A percentile compares a stretch with the other conserved stretches of the same genome.
Evolutionary conservation across 1,140 invertebrate genomes (phyloP).

Genomic region (Drosophila bifasciata): DNA sequence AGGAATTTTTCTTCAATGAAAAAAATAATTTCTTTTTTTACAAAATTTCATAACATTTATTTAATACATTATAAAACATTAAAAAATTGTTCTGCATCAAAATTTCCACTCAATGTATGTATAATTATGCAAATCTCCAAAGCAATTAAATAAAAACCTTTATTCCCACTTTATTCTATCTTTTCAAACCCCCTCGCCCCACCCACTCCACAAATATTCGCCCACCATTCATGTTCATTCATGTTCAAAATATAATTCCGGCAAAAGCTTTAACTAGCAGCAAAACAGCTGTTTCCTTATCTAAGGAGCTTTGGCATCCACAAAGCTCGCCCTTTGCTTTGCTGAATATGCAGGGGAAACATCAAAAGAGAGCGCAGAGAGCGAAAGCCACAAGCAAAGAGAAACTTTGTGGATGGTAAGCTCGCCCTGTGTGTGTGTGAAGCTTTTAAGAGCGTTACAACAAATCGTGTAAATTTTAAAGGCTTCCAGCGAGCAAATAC

Average conservation of each 20-base stretch:
- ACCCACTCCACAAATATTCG: no score
- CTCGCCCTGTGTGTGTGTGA: constrained; percentile 17
- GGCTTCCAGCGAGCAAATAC: constrained; percentile 17
- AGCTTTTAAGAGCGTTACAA: constrained; percentile 41
- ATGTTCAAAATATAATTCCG: constrained; percentile 1
- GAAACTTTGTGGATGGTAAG: constrained; percentile 21
- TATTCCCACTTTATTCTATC: no score
- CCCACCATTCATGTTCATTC: not conserved
- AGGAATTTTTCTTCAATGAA: no score
- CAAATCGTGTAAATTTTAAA: not conserved
- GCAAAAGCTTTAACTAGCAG: constrained; percentile 23
- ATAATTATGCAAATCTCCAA: no score
- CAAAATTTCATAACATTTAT: no score
- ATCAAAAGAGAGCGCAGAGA: constrained; percentile 3
- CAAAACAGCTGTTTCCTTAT: constrained; percentile 51
- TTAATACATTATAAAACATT: no score
- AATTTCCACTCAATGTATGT: no score
- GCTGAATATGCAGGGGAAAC: constrained; percentile 32
- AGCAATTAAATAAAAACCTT: no score
- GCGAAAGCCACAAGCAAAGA: not conserved
- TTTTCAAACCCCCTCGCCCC: no score
- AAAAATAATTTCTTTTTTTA: no score
- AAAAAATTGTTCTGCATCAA: no score
- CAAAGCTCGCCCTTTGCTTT: not conserved
- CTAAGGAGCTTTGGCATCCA: constrained; percentile 28